Evolutionary conservation across 1,140 invertebrate genomes (phyloP).

Genomic region (Penaeus indicus): DNA sequence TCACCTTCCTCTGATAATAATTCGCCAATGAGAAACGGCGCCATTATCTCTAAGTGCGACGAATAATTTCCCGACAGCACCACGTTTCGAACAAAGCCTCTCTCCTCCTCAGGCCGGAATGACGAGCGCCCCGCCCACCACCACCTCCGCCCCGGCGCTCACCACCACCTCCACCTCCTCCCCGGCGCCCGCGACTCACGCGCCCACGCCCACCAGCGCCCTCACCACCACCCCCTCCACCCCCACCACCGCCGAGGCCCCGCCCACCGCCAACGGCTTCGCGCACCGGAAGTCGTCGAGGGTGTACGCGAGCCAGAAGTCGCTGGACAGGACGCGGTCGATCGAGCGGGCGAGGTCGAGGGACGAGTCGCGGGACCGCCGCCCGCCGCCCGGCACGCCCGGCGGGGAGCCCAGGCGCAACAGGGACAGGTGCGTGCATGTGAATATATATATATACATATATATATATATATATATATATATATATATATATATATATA

Average conservation of each 20-base stretch:
- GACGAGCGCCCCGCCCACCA: background rate
- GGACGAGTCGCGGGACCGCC: conserved; percentile 44
- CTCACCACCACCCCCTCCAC: conserved; percentile 17
- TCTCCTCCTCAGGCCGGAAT: background rate
- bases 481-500: no score
- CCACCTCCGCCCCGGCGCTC: background rate
- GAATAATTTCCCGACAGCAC: background rate
- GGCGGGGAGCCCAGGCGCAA: background rate
- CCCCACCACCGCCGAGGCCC: conserved; percentile 1
- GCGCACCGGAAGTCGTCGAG: conserved; percentile 36
- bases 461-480: no score
- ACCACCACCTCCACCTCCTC: background rate
- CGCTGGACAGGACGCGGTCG: conserved; percentile 43
- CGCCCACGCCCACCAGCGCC: background rate
- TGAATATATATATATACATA: no score
- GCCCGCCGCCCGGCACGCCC: background rate
- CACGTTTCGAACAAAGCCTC: no score
- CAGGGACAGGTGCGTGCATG: conserved; percentile 2
- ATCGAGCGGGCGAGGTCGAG: conserved; percentile 46
- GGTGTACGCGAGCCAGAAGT: conserved; percentile 15
- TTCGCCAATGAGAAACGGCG: no score
- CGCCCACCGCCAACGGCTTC: conserved; percentile 45
- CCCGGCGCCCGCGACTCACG: background rate
- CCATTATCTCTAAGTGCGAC: background rate
- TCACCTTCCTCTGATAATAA: no score